These are phyloP conservation scores for Chelon auratus DNA, from an alignment of 2,797 vertebrate species.

Conservation along the genomic window DNA sequence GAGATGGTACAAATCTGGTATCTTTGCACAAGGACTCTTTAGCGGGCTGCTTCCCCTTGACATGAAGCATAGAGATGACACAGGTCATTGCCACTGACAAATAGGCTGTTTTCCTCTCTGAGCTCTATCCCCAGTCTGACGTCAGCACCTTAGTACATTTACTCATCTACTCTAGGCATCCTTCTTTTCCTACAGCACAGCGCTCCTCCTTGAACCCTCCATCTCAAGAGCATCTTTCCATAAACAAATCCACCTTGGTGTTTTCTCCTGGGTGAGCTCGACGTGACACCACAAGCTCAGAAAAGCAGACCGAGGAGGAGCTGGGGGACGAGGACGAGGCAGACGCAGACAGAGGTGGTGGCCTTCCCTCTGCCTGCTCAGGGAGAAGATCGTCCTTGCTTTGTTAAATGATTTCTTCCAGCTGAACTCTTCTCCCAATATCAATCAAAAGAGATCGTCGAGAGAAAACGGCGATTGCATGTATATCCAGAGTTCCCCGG, in stretches of 20 bases:
- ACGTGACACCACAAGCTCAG: slow-evolving; percentile 28
- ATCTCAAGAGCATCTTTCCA: slow-evolving; percentile 40
- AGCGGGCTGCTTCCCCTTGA: not conserved
- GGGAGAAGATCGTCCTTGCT: slow-evolving; percentile 77
- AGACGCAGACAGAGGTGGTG: slow-evolving; percentile 35
- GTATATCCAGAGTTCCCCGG: slow-evolving; percentile 59
- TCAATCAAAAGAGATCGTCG: slow-evolving; percentile 55
- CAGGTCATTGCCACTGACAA: slow-evolving; percentile 14
- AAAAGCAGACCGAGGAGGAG: slow-evolving; percentile 36
- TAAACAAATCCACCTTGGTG: slow-evolving; percentile 44
- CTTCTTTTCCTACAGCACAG: not conserved
- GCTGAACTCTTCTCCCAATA: slow-evolving; percentile 76
- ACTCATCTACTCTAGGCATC: not conserved
- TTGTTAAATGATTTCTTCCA: slow-evolving; percentile 84
- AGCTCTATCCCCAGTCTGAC: slow-evolving; percentile 13
- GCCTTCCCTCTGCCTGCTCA: slow-evolving; percentile 61
- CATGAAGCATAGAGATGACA: slow-evolving; percentile 6
- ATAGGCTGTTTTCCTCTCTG: slow-evolving; percentile 2
- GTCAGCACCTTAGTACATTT: slow-evolving; percentile 16
- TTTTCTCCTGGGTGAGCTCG: slow-evolving; percentile 41
- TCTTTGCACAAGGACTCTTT: slow-evolving; percentile 9
- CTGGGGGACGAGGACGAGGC: slow-evolving; percentile 28
- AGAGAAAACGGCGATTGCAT: slow-evolving; percentile 53
- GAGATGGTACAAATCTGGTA: slow-evolving; percentile 3
- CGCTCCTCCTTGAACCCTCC: slow-evolving; percentile 14